Conservation (phyloP, 2,113 vertebrate genomes). For the Copsychus sechellarum region DNA sequence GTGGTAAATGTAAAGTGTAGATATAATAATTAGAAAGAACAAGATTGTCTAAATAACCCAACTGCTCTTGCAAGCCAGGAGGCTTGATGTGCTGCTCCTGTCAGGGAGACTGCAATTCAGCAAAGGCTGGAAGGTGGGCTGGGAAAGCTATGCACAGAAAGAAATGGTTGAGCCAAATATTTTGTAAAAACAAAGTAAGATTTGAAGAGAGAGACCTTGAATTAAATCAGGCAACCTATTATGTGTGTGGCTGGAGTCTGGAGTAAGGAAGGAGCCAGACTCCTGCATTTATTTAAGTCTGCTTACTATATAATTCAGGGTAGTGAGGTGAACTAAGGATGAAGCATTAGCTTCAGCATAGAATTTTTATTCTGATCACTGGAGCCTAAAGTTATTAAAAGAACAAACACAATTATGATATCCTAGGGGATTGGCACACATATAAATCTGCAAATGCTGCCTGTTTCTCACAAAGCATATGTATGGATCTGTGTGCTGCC, state of each 20-base stretch:
- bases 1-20: neutral
- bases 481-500: neutral
- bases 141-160: neutral
- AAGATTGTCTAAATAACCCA: conserved; percentile 16
- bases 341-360: conserved; percentile 30
- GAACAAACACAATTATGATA: conserved; percentile 52
- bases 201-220: neutral
- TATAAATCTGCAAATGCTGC: conserved; percentile 25
- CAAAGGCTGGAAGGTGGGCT: neutral
- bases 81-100: neutral
- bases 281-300: conserved; percentile 16
- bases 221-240: conserved; percentile 32
- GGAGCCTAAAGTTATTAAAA: conserved; percentile 56
- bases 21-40: conserved; percentile 35
- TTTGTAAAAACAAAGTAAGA: conserved; percentile 15
- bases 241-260: neutral
- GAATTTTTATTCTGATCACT: conserved; percentile 47
- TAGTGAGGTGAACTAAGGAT: conserved; percentile 21
- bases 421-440: conserved; percentile 23
- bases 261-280: neutral
- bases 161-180: conserved; percentile 16
- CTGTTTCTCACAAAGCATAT: neutral
- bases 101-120: neutral
- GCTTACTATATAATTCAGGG: conserved; percentile 17
- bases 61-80: neutral